Conservation (phyloP, 2,113 vertebrate species). For the Pholis gunnellus region DNA sequence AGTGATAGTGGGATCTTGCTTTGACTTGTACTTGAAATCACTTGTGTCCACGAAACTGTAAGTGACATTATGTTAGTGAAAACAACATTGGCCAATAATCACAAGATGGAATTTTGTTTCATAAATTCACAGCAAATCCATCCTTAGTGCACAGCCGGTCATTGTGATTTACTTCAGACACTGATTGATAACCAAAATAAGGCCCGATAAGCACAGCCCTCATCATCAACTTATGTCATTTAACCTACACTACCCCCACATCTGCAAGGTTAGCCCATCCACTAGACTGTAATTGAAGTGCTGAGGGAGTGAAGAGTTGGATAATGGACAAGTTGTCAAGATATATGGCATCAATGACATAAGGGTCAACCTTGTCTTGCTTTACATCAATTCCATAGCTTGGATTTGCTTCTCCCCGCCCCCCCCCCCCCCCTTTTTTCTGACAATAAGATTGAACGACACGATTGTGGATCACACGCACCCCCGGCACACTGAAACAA, state of each 20-base stretch:
- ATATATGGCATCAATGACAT: conserved; percentile 33
- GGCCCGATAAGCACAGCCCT: background rate
- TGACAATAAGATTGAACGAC: conserved; percentile 38
- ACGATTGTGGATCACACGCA: conserved; percentile 27
- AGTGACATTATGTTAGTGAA: background rate
- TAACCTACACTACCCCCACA: background rate
- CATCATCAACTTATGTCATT: background rate
- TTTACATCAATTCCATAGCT: conserved; percentile 56
- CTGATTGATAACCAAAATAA: background rate
- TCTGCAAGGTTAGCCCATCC: conserved; percentile 36
- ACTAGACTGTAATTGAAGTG: conserved; percentile 39
- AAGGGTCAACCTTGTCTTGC: conserved; percentile 49
- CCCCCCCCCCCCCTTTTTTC: conserved; percentile 34
- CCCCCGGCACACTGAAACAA: conserved; percentile 27
- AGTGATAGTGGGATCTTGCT: background rate
- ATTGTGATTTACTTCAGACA: conserved; percentile 1
- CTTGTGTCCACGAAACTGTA: background rate
- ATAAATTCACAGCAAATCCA: background rate
- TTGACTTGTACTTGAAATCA: background rate
- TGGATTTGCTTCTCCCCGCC: conserved; percentile 26
- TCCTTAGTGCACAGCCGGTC: background rate
- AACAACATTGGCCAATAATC: background rate
- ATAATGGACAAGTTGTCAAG: conserved; percentile 40
- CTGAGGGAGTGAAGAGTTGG: background rate
- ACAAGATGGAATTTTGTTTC: too few species aligned